These are phyloP conservation scores for Acipenser oxyrinchus DNA, from an alignment of 2,797 vertebrate species.

Conservation along the genomic window DNA sequence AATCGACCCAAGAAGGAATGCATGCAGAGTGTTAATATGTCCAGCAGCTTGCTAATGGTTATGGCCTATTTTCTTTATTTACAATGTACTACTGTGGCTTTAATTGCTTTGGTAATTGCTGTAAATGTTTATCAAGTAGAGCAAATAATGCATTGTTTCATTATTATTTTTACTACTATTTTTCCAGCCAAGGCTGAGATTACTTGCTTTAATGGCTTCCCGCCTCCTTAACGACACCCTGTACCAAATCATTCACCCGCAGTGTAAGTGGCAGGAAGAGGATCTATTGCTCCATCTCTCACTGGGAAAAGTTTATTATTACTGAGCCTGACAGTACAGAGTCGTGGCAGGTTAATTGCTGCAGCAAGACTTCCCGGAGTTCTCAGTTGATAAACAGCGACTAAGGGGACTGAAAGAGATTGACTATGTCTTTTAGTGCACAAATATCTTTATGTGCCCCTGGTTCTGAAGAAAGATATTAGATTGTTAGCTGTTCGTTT, in stretches of 20 bases:
- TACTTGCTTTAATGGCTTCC: background rate
- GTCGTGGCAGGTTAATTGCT: conserved; percentile 67
- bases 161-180: background rate
- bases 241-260: conserved; percentile 63
- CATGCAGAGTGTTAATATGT: too few relatives aligned
- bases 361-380: conserved; percentile 53
- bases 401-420: conserved; percentile 57
- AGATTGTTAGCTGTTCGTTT: conserved; percentile 65
- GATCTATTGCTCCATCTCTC: conserved; percentile 54
- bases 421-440: conserved; percentile 59
- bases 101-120: background rate
- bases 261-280: conserved; percentile 43
- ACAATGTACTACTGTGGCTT: background rate
- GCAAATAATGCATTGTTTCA: background rate
- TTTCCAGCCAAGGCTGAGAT: background rate
- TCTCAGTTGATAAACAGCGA: conserved; percentile 58
- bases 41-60: too few relatives aligned
- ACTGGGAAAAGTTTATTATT: conserved; percentile 55
- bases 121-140: background rate
- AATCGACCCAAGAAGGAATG: too few relatives aligned
- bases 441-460: conserved; percentile 65
- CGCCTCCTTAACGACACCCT: conserved; percentile 21
- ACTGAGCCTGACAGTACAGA: conserved; percentile 52
- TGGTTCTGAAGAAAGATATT: conserved; percentile 62
- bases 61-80: background rate